Evolutionary conservation across 2,113 vertebrate genomes (phyloP), one percentile per base, ranked within the genome.

Genomic region (Clarias magur): DNA sequence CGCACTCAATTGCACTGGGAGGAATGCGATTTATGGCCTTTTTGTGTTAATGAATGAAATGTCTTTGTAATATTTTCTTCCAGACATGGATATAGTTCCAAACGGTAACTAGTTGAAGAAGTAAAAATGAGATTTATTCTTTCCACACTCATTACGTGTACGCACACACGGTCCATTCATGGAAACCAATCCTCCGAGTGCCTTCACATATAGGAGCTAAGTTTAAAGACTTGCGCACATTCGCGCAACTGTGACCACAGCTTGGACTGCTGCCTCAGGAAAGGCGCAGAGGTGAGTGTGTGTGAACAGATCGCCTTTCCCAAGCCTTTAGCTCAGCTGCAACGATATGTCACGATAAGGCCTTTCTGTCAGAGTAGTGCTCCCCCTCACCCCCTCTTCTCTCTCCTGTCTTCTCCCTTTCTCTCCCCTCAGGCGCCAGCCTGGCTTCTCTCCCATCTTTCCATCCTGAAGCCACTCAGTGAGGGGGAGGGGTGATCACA

Each of bases 241-340:
- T 59, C 53, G 19, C 16, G 16, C 23, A 67, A 25, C 73, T 86
- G 82, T 80, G 59, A 75, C 82, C 62, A 17, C 65, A 72, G 72
- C 65, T 80, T 84, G 53, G 68, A 72, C 85, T 73, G 75, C 81
- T 84, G 84, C 48, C 67, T 84, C 70, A 65, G 86, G 23, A 23
- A 80, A 27, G 30, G 54, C 68, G 73, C 57, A 70, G 34, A 76
- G 54, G 76, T 75, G 67, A 30, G 83, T 27, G 62, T 63, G 70
- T 54, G 75, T 84, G 86, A 59, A 56, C 34, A 53, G 86, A 88
- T 90, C 72, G n/a, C n/a, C 62, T 90, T 89, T 88, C 88, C 65
- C 70, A 80, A 59, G 80, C 89, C 63, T 86, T 53, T 68, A 87
- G 81, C 59, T 86, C 89, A 90, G 89, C 88, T 90, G 90, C 86